Percentiles rank a stretch among this genome's conserved stretches.
Conservation (phyloP, 2,113 vertebrate genomes). For the Puntigrus tetrazona region DNA sequence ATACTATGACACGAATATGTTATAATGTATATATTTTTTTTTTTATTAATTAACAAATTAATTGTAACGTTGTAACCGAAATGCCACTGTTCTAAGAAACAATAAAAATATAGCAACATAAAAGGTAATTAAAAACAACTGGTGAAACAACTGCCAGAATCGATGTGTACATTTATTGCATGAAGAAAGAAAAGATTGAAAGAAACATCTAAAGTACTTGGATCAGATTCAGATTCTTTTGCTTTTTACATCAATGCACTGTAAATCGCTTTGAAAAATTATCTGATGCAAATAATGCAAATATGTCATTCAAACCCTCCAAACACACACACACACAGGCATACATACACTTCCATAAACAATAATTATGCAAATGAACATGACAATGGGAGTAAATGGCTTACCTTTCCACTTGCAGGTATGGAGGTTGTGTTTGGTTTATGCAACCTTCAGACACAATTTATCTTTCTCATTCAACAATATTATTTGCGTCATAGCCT, state of each 20-base stretch:
- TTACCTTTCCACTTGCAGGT: constrained; percentile 27
- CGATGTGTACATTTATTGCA: background rate
- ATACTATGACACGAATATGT: background rate
- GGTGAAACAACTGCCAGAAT: background rate
- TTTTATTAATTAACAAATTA: too few relatives aligned
- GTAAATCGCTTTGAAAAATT: background rate
- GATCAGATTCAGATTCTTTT: background rate
- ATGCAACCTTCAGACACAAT: background rate
- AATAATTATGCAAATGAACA: background rate
- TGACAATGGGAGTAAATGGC: background rate
- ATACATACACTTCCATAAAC: too few relatives aligned
- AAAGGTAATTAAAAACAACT: background rate
- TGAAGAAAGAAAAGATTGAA: too few relatives aligned
- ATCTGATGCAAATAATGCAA: background rate
- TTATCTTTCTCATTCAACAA: constrained; percentile 23
- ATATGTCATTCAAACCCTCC: too few relatives aligned
- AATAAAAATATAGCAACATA: background rate
- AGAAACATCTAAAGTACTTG: background rate
- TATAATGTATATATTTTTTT: too few relatives aligned
- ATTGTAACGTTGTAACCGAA: background rate
- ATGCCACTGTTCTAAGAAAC: background rate
- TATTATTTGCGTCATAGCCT: constrained; percentile 44
- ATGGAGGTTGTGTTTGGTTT: constrained; percentile 1
- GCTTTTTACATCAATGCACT: background rate
- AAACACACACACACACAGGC: too few relatives aligned